Evolutionary conservation across 2,113 vertebrate genomes (phyloP), one percentile per base, ranked within the genome.

Genomic region (Ailurus styani): DNA sequence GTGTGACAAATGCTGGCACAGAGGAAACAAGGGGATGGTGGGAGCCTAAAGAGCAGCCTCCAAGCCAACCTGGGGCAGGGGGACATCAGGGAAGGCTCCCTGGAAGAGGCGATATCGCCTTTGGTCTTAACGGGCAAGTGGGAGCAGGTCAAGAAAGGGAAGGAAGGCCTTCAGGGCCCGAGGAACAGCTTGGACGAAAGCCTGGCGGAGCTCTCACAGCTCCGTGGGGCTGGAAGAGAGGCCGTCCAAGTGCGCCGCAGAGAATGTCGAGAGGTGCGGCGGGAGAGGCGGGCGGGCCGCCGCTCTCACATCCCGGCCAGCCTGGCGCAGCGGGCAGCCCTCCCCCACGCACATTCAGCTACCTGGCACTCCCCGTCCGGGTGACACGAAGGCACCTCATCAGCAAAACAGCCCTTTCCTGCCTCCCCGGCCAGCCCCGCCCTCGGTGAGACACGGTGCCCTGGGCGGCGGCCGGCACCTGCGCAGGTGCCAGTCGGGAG

Each of bases 321-420:
- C 81, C 2, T 90, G 95, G 97, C 94, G 92, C 66, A 42, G 62
- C 7, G 1, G 77, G 57, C 83, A 17, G 42, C 78, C 90, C 95
- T 95, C 78, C 93, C 78, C 97, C 97, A 52, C 87, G 90, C 94
- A 91, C 94, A 10, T 42, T 66, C 91, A 87, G 77, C 91, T 88
- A 21, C 95, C 96, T 95, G 95, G 97, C 87, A 87, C 91, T 94
- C 93, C 93, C 96, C 55, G 72, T 40, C 70, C 0, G 5, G 70
- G 93, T 94, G 97, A 97, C 98, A 95, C 2, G 34, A 90, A 79
- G 93, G 96, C 84, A 88, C 81, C 88, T 97, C 96, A 82, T 95
- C 96, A 55, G 88, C 96, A 97, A 88, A 97, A 97, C 96, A 96
- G 96, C 96, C 50, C 70, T 97, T 97, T 94, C 97, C 96, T 96